Evolutionary conservation across 2,113 vertebrate genomes (phyloP).

Genomic region (Micromys minutus): DNA sequence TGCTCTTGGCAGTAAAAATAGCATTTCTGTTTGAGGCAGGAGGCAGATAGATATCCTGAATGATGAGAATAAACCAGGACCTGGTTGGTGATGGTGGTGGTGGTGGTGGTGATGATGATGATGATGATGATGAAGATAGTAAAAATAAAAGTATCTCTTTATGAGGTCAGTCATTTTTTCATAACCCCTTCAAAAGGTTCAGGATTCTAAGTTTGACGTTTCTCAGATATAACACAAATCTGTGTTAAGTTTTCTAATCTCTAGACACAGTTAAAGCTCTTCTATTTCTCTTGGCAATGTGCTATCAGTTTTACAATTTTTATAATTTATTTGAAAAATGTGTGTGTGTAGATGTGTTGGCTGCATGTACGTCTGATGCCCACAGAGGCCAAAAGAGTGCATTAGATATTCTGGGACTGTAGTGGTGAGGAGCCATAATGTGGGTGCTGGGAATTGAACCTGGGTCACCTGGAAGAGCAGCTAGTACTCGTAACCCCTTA

Average conservation of each 20-base stretch:
- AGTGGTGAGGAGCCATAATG: not conserved
- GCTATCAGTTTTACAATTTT: not conserved
- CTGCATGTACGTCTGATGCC: not conserved
- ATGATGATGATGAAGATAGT: no score
- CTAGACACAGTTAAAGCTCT: not conserved
- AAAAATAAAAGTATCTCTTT: not conserved
- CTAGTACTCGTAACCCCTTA: not conserved
- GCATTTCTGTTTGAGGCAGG: not conserved
- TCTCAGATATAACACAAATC: not conserved
- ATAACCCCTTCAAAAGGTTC: not conserved
- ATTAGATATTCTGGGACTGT: not conserved
- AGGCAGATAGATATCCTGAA: not conserved
- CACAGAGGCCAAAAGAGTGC: not conserved
- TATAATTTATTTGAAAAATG: not conserved
- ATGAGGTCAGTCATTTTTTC: not conserved
- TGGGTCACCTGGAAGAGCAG: not conserved
- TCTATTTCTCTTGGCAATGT: not conserved
- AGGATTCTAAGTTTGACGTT: not conserved
- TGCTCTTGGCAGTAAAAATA: not conserved
- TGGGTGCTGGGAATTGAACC: not conserved
- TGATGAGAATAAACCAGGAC: no score
- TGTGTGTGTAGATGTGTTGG: not conserved
- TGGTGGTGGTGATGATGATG: not conserved
- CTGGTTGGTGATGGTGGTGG: no score
- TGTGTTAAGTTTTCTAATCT: no score